phyloP scores from a whole-genome alignment of 2,113 vertebrate genomes.

The Halichoerus grypus region DNA sequence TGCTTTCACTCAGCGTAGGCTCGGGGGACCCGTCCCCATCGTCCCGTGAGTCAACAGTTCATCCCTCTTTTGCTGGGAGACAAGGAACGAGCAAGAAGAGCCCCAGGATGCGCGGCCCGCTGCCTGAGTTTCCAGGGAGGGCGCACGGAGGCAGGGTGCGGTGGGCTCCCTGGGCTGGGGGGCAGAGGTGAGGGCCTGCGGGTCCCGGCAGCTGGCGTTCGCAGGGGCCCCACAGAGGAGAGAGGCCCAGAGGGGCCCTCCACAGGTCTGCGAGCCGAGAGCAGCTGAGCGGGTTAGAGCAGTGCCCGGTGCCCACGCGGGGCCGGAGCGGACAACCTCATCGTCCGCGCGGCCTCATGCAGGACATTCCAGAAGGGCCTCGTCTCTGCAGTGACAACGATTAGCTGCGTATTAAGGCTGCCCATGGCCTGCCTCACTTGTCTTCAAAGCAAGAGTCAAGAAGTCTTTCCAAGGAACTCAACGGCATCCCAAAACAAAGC shows the following conservation, averaged over 20 bases:
- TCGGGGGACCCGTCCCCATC: no score
- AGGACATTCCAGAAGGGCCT: neutral
- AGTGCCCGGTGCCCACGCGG: neutral
- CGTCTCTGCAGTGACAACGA: no score
- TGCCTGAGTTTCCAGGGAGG: neutral
- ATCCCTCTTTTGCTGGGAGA: no score
- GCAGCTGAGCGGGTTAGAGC: neutral
- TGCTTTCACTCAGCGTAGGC: neutral
- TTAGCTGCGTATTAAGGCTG: no score
- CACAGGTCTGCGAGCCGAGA: no score
- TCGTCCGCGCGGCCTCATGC: rapidly evolving
- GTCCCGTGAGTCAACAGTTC: no score
- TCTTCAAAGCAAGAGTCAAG: neutral
- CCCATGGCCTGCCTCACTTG: no score
- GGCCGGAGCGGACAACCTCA: neutral
- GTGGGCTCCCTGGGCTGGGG: neutral
- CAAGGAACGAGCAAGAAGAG: no score
- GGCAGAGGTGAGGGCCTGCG: neutral
- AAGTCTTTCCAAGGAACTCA: neutral
- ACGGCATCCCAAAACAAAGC: neutral
- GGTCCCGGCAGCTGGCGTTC: no score
- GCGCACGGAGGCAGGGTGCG: neutral
- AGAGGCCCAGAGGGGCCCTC: neutral
- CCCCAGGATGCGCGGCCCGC: no score
- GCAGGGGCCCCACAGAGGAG: no score